Evolutionary conservation across 2,113 vertebrate genomes (phyloP).

Genomic region (Gymnocephalus cernua): DNA sequence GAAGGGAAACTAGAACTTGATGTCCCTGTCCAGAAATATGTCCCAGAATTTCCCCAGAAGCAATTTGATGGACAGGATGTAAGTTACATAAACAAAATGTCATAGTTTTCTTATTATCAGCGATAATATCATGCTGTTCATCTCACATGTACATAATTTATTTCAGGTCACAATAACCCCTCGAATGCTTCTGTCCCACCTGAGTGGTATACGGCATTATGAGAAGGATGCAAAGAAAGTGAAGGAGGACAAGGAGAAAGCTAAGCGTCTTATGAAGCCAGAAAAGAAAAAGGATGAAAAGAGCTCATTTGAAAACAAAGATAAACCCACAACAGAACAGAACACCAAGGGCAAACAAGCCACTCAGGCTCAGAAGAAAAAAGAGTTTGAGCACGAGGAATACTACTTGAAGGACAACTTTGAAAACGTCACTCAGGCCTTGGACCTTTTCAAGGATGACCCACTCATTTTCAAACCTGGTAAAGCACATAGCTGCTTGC

Average conservation of each 20-base stretch:
- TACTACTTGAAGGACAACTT: constrained; percentile 95
- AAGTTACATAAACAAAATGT: constrained; percentile 53
- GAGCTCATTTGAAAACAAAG: constrained; percentile 71
- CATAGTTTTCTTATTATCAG: neutral
- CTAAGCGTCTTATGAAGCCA: constrained; percentile 84
- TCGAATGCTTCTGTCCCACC: constrained; percentile 92
- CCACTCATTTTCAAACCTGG: constrained; percentile 96
- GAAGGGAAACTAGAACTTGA: constrained; percentile 94
- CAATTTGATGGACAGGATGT: constrained; percentile 93
- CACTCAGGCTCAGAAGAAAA: constrained; percentile 82
- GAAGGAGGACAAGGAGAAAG: constrained; percentile 88
- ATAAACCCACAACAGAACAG: constrained; percentile 71
- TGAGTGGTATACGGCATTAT: constrained; percentile 98
- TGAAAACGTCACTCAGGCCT: constrained; percentile 89
- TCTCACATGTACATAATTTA: neutral
- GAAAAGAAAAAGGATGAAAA: constrained; percentile 73
- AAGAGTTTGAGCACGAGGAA: constrained; percentile 93
- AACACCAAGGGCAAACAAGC: constrained; percentile 67
- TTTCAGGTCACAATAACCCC: constrained; percentile 92
- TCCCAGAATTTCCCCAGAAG: constrained; percentile 96
- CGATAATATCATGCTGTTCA: neutral
- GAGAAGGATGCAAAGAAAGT: constrained; percentile 95
- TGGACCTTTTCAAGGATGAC: constrained; percentile 96
- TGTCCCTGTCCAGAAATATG: constrained; percentile 93
- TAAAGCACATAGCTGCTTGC: constrained; percentile 72